Evolutionary conservation across 2,113 vertebrate genomes (phyloP).

Genomic region (Opisthocomus hoazin): DNA sequence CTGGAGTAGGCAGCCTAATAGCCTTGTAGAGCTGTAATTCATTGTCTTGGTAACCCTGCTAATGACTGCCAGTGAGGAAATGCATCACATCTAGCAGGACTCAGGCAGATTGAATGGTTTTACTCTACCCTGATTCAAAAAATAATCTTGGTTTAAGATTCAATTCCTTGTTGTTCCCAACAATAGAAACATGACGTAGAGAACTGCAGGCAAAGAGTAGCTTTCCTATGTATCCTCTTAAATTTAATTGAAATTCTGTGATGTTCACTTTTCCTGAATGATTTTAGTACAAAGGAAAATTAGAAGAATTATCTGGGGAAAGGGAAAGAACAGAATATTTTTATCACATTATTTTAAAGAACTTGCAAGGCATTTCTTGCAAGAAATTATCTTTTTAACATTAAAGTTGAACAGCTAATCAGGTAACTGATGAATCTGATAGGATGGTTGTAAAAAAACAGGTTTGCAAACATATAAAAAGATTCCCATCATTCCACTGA

Average conservation of each 20-base stretch:
- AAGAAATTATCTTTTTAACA: not conserved
- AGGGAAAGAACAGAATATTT: not conserved
- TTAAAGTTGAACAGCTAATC: slow-evolving; percentile 24
- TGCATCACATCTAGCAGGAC: not conserved
- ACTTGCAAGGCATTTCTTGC: not conserved
- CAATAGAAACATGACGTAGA: not conserved
- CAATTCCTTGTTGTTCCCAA: not conserved
- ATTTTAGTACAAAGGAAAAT: not conserved
- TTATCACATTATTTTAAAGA: not conserved
- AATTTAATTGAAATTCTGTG: not conserved
- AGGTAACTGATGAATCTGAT: not conserved
- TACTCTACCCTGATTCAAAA: not conserved
- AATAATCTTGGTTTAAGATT: not conserved
- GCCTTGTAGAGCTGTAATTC: not conserved
- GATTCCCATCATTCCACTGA: not conserved
- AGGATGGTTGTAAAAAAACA: not conserved
- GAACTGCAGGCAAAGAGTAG: not conserved
- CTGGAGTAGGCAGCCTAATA: not conserved
- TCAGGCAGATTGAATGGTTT: not conserved
- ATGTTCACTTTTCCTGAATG: not conserved
- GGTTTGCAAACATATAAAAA: not conserved
- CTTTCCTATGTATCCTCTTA: not conserved
- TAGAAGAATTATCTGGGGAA: not conserved
- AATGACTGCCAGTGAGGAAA: not conserved
- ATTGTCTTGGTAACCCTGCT: not conserved